Evolutionary conservation across 2,113 vertebrate genomes (phyloP), one percentile per base, ranked within the genome.

Genomic region (Fukomys damarensis): DNA sequence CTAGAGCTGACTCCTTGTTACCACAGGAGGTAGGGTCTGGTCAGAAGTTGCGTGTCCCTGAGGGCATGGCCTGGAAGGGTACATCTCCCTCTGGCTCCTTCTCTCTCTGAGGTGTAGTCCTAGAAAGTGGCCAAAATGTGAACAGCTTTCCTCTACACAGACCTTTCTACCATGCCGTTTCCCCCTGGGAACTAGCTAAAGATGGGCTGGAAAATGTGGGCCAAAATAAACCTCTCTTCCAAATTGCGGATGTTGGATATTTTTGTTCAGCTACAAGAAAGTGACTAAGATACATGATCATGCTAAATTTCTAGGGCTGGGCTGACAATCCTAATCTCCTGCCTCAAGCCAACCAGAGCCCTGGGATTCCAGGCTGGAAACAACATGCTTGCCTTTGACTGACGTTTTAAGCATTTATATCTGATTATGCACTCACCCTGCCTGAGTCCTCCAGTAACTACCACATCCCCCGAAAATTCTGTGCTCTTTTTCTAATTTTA

Each of bases 391-490:
- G 28, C 46, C 46, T 11, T 22, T 91, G 52, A 41, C 20, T 89
- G 41, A 43, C 46, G 3, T 61, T 68, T 49, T 13, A 22, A n/a
- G n/a, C 43, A 74, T 54, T 38, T 7, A 49, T 17, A 5, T 52
- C 58, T 81, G 49, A 28, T 28, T n/a, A 0, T 54, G 46, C 16
- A 5, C 11, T 26, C 68, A 30, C 3, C 32, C 20, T 74, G 14
- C 5, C 20, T 79, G 43, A 9, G 24, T 26, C 26, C 17, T 79
- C 38, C 38, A 12, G 5, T 10, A 54, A 65, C 46, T 74, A 6
- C n/a, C 5, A 8, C 32, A 0, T 7, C 20, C 26, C 11, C 14
- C 7, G 66, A 1, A 8, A 26, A 56, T 14, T 68, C 12, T 5
- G 13, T 14, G 22, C 22, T 52, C 22, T 3, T 85, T 87, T 82